These are phyloP conservation scores for Oscheius sp. DNA, from an alignment of 2,888 invertebrate genomes.

Conservation along the genomic window DNA sequence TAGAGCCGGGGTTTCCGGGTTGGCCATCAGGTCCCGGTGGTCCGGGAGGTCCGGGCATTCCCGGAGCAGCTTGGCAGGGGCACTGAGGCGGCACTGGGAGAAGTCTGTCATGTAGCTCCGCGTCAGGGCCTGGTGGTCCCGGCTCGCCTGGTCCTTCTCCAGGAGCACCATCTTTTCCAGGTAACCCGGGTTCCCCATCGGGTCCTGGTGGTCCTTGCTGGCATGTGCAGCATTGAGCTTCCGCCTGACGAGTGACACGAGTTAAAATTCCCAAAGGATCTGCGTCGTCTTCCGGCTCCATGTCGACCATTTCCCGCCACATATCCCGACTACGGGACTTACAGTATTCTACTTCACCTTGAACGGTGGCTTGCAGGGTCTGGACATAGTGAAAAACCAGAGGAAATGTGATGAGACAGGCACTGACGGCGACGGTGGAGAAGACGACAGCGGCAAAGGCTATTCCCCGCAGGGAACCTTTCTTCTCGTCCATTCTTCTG, in stretches of 20 bases:
- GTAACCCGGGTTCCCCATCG: slow-evolving; percentile 63
- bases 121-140: slow-evolving; percentile 70
- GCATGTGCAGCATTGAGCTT: slow-evolving; percentile 72
- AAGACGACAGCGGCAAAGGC: slow-evolving; percentile 65
- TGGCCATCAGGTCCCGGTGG: slow-evolving; percentile 65
- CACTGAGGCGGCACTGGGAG: slow-evolving; percentile 72
- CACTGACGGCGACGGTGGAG: slow-evolving; percentile 71
- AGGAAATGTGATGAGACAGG: slow-evolving; percentile 72
- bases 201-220: slow-evolving; percentile 67
- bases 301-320: slow-evolving; percentile 73
- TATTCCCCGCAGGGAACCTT: slow-evolving; percentile 54
- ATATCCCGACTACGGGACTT: slow-evolving; percentile 70
- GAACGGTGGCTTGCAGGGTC: slow-evolving; percentile 72
- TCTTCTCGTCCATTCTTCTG: slow-evolving; percentile 54
- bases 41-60: slow-evolving; percentile 81
- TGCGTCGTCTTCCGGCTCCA: slow-evolving; percentile 63
- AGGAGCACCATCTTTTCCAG: slow-evolving; percentile 64
- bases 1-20: slow-evolving; percentile 66
- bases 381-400: slow-evolving; percentile 73
- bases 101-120: slow-evolving; percentile 70
- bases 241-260: slow-evolving; percentile 68
- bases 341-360: slow-evolving; percentile 72
- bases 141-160: slow-evolving; percentile 68
- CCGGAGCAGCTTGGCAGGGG: slow-evolving; percentile 74
- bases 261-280: slow-evolving; percentile 61